A percentile compares a stretch with the other conserved stretches of the same genome.
Evolutionary conservation across 2,113 vertebrate species (phyloP).

Genomic region (Ptychochromis oligacanthus): DNA sequence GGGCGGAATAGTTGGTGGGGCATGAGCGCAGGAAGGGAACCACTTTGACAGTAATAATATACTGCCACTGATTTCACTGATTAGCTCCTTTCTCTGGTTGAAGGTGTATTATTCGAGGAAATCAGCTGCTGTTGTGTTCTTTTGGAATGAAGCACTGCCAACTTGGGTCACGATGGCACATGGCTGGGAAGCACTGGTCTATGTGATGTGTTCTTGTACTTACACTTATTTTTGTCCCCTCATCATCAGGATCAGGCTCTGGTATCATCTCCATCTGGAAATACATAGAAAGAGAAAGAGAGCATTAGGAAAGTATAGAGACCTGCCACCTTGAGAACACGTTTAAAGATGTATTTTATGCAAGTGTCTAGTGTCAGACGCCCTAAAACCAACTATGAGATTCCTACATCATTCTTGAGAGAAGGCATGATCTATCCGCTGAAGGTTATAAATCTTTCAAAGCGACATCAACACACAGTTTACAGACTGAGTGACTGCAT

Average conservation of each 20-base stretch:
- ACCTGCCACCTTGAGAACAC: not conserved
- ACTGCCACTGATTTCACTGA: slow-evolving; percentile 61
- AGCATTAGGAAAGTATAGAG: slow-evolving; percentile 8
- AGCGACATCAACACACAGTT: slow-evolving; percentile 33
- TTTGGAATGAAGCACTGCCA: not conserved
- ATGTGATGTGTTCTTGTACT: slow-evolving; percentile 42
- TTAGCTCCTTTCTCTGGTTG: slow-evolving; percentile 58
- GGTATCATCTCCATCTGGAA: slow-evolving; percentile 78
- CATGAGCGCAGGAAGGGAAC: slow-evolving; percentile 28
- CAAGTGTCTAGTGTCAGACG: not conserved
- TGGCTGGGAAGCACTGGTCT: not conserved
- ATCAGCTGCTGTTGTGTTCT: slow-evolving; percentile 64
- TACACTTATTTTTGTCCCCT: slow-evolving; percentile 85
- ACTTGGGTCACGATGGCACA: not conserved
- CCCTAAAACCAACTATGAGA: slow-evolving; percentile 12
- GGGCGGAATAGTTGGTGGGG: not conserved
- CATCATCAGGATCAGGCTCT: slow-evolving; percentile 79
- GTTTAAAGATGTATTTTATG: not conserved
- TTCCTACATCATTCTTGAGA: not conserved
- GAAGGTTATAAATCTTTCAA: slow-evolving; percentile 57
- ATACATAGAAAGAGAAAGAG: slow-evolving; percentile 37
- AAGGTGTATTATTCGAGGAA: slow-evolving; percentile 58
- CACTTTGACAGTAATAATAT: slow-evolving; percentile 61
- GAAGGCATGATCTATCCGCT: slow-evolving; percentile 15
- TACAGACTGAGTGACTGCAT: slow-evolving; percentile 25